Percentiles rank a stretch among this genome's conserved stretches.
phyloP scores from a whole-genome alignment of 2,888 invertebrate species.

The Tinea pellionella region DNA sequence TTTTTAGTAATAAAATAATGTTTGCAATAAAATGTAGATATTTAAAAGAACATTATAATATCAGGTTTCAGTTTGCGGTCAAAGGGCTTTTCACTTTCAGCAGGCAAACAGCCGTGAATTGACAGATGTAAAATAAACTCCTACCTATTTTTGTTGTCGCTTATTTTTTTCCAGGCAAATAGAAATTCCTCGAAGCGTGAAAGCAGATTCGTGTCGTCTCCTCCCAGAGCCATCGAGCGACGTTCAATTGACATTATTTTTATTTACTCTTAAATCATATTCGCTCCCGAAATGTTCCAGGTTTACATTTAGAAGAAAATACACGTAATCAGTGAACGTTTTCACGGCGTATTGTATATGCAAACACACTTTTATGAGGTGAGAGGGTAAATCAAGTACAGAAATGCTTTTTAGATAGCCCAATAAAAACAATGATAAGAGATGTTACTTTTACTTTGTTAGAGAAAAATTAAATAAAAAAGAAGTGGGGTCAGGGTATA shows the following conservation, averaged over 20 bases:
- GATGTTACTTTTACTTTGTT: not conserved
- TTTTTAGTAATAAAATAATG: no score
- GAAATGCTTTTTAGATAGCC: not conserved
- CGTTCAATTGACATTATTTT: constrained; percentile 37
- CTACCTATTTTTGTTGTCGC: constrained; percentile 6
- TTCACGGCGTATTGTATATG: not conserved
- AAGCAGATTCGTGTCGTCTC: constrained; percentile 49
- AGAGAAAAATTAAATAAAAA: no score
- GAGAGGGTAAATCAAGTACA: not conserved
- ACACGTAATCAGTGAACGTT: constrained; percentile 1
- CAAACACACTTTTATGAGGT: constrained; percentile 7
- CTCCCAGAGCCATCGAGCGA: constrained; percentile 17
- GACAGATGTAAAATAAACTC: not conserved
- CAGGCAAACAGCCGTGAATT: not conserved
- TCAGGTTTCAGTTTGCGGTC: not conserved
- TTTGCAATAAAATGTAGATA: no score
- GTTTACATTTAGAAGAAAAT: not conserved
- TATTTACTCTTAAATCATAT: constrained; percentile 39
- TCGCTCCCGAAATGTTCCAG: not conserved
- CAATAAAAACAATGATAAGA: not conserved
- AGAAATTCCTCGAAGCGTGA: constrained; percentile 40
- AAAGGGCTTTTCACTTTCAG: not conserved
- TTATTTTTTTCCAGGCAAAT: constrained; percentile 27
- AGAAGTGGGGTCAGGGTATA: no score
- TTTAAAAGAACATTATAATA: no score